Evolutionary conservation across 1,140 invertebrate species (phyloP).

Genomic region (Campodea augens): DNA sequence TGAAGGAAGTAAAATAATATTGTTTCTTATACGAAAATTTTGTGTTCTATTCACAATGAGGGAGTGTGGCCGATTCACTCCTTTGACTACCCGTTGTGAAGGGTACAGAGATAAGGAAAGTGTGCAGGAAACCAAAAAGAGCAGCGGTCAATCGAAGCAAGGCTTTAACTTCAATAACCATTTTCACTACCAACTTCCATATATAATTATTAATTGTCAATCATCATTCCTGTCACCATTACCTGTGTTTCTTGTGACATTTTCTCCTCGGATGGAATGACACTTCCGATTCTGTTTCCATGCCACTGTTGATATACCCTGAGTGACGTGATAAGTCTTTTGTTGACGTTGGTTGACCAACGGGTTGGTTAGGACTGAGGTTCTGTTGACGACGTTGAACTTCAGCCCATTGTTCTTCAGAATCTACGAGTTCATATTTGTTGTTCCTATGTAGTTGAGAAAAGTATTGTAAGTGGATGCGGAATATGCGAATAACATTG

Average conservation of each 20-base stretch:
- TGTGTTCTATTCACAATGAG: no score
- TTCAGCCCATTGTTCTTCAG: constrained; percentile 68
- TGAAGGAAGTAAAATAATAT: no score
- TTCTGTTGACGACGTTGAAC: constrained; percentile 46
- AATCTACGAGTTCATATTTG: constrained; percentile 53
- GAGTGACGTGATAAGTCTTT: constrained; percentile 19
- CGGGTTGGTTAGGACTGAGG: constrained; percentile 29
- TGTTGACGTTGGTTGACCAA: constrained; percentile 43
- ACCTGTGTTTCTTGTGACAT: constrained; percentile 44
- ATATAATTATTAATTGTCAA: no score
- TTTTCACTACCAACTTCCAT: no score
- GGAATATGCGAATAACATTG: constrained; percentile 7
- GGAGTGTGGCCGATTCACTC: no score
- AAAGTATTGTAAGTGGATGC: constrained; percentile 12
- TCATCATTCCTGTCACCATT: not conserved
- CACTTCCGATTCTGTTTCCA: constrained; percentile 30
- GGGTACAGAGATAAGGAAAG: no score
- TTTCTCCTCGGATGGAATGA: constrained; percentile 29
- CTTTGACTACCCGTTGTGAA: no score
- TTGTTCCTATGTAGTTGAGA: constrained; percentile 14
- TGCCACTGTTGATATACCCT: constrained; percentile 27
- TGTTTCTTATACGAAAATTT: no score
- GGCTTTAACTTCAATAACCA: no score
- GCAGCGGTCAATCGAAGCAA: no score
- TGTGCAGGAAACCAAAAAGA: no score